Base-by-base conservation (phyloP, 2,888 invertebrate species). In the Pterobdella sp. region DNA sequence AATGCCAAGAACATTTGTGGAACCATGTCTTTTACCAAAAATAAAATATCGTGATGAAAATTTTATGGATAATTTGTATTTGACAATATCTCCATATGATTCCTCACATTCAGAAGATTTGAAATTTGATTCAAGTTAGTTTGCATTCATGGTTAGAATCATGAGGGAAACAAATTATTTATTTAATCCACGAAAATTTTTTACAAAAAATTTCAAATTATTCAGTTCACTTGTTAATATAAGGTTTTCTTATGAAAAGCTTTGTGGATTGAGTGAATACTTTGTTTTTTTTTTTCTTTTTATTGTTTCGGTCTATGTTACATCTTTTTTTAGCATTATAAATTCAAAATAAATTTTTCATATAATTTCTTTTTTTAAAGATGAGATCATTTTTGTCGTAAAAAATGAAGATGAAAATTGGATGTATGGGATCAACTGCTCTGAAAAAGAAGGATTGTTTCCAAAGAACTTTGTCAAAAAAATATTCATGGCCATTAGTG, bases 391-490 rank as follows among this genome's bases (percentile, higher is more conserved):
- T 22, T 3, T 56, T 22, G n/a, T 56, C 3, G 4, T 56, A 26
- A 22, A 22, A n/a, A 26, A 56, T 22, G 60, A 56, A 26, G n/a
- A n/a, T n/a, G n/a, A n/a, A 22, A n/a, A 56, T 56, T 56, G 60
- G 60, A 22, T 56, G 60, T 4, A 26, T 4, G 60, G 60, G 7
- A 26, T 56, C n/a, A 26, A 56, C n/a, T 56, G 60, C 26, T 22
- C 60, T 14, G 60, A 26, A 22, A n/a, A 26, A 26, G n/a, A 56
- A 22, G 60, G 60, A 56, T 3, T 56, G 18, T 22, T 56, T 4
- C 60, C 60, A 4, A 56, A 56, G n/a, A 56, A 56, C 60, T 22
- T 14, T 56, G 60, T 56, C 14, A 56, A 22, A n/a, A 56, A 56
- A 56, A 56, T 56, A 26, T 3, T n/a, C n/a, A n/a, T n/a, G n/a